Conservation (phyloP, 2,797 vertebrate genomes). For the Hyperoplus lanceolatus region DNA sequence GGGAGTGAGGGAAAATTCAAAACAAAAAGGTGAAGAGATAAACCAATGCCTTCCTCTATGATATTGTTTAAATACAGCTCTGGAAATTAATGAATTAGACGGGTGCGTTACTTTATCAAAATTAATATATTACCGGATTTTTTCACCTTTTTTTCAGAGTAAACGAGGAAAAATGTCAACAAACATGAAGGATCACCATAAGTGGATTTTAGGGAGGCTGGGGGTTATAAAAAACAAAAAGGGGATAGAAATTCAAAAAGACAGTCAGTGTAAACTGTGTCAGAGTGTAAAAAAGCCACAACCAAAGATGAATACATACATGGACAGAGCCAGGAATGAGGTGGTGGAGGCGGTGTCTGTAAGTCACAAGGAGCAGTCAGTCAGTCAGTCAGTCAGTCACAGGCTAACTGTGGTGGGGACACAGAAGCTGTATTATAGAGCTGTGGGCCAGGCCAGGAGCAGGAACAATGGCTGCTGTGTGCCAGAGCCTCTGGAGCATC, state of each 20-base stretch:
- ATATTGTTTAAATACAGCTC: neutral
- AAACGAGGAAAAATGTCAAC: neutral
- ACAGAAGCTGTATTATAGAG: slow-evolving; percentile 86
- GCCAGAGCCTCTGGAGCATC: slow-evolving; percentile 74
- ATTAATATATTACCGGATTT: no score
- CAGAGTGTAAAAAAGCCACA: neutral
- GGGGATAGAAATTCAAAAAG: slow-evolving; percentile 1
- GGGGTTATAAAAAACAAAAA: neutral
- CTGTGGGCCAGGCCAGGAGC: slow-evolving; percentile 63
- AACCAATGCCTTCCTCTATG: neutral
- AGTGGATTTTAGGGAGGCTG: neutral
- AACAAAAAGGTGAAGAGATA: neutral
- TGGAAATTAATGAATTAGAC: neutral
- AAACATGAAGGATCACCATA: no score
- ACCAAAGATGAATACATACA: slow-evolving; percentile 9
- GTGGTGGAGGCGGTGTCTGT: slow-evolving; percentile 47
- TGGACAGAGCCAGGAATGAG: slow-evolving; percentile 24
- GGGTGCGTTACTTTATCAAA: no score
- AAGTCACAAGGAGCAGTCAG: slow-evolving; percentile 73
- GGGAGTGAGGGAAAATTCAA: neutral
- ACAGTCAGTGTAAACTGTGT: slow-evolving; percentile 3
- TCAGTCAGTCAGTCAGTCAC: slow-evolving; percentile 37
- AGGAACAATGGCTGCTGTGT: slow-evolving; percentile 86
- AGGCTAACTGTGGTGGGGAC: slow-evolving; percentile 74
- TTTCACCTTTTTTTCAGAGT: neutral